Evolutionary conservation across 2,113 vertebrate species (phyloP), one percentile per base, ranked within the genome.

Genomic region (Nymphicus hollandicus): DNA sequence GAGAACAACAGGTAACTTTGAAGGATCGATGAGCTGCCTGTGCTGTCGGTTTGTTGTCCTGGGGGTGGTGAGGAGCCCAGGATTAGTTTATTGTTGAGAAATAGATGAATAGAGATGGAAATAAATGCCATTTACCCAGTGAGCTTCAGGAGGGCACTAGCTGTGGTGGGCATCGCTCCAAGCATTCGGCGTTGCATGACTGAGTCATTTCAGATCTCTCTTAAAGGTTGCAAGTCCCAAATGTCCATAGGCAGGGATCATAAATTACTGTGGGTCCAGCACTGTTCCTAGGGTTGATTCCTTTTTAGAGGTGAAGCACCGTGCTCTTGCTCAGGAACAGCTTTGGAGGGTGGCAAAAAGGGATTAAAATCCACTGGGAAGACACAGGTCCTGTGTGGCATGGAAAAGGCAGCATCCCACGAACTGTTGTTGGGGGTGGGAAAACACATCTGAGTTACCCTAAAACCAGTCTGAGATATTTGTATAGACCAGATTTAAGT

Each of bases 311-410:
- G 18, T 24, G 39, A 76, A 44, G 22, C 29, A 43, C 44, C 8
- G 2, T 2, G 2, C 4, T 82, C 11, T 56, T 85, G 33, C 77
- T 64, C 23, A 73, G 69, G 23, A 63, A 3, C 39, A 33, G 85
- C 55, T 89, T 47, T 56, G 31, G 65, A 58, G 56, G 6, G 0
- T 0, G 11, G 66, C 44, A 81, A 11, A 46, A 58, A 60, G 44
- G 73, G 52, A 18, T 60, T 66, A 4, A 71, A 86, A 71, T 37
- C 41, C 60, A 58, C 8, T 0, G 0, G 8, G 66, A 80, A 68
- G 28, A 27, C 1, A 1, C 63, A 76, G 46, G 41, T 77, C 20
- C 61, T 17, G 22, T 9, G 1, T 0, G 2, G 37, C 35, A 47
- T 2, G 14, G n/a, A 31, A 74, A 33, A 76, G 29, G 58, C 63